Percentiles rank a stretch among this genome's conserved stretches.
Conservation (phyloP, 2,113 vertebrate species). For the Microcebus ravelobensis region DNA sequence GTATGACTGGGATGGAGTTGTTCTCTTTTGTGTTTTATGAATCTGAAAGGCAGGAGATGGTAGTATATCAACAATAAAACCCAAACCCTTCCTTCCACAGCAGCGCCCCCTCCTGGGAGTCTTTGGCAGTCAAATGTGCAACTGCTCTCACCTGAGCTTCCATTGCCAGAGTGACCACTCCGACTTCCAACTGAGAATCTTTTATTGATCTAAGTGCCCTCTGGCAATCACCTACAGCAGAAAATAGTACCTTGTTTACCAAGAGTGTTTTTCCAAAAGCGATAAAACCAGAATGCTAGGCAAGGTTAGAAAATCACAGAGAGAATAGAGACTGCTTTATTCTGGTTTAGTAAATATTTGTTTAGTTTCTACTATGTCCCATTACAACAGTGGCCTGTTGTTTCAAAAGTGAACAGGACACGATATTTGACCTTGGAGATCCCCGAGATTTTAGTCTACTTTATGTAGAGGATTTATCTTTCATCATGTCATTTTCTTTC, state of each 20-base stretch:
- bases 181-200: background rate
- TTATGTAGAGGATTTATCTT: background rate
- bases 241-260: background rate
- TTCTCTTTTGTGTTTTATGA: background rate
- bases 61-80: background rate
- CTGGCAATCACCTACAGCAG: background rate
- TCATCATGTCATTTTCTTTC: background rate
- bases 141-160: background rate
- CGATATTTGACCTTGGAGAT: background rate
- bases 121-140: rapidly evolving
- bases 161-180: background rate
- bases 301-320: background rate
- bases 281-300: background rate
- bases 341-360: background rate
- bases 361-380: background rate
- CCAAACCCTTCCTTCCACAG: background rate
- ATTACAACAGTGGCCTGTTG: background rate
- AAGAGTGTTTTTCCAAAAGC: background rate
- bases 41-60: background rate
- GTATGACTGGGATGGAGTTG: background rate
- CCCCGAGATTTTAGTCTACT: background rate
- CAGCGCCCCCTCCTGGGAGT: too few species aligned
- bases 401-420: background rate
- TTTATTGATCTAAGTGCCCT: background rate
- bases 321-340: background rate